Percentiles rank a stretch among this genome's conserved stretches.
These are phyloP conservation scores for Octomys mimax DNA, from an alignment of 2,797 vertebrate species.

Conservation along the genomic window DNA sequence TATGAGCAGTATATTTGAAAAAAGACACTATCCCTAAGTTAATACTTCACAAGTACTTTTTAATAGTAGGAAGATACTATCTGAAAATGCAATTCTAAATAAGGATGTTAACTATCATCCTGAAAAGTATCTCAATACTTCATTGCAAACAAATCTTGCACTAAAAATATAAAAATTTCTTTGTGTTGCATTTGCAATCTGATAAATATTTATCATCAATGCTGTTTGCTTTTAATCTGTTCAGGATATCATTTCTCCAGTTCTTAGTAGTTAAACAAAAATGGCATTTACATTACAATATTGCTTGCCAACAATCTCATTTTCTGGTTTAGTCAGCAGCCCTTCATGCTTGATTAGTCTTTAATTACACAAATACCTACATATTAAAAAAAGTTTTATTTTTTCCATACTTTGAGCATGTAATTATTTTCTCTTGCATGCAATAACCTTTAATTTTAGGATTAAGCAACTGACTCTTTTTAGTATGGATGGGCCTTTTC, in stretches of 20 bases:
- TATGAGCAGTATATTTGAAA: neutral
- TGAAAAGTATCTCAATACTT: constrained; percentile 88
- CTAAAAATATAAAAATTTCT: constrained; percentile 88
- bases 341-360: constrained; percentile 96
- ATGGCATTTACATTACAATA: constrained; percentile 95
- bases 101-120: constrained; percentile 85
- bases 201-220: constrained; percentile 93
- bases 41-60: constrained; percentile 57
- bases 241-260: constrained; percentile 90
- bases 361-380: constrained; percentile 94
- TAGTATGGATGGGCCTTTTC: constrained; percentile 91
- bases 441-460: constrained; percentile 93
- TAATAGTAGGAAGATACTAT: constrained; percentile 12
- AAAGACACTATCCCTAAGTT: constrained; percentile 20
- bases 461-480: constrained; percentile 92
- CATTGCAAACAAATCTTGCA: constrained; percentile 87
- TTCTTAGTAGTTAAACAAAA: constrained; percentile 92
- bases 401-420: constrained; percentile 92
- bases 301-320: constrained; percentile 99
- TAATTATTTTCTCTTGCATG: constrained; percentile 93
- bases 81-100: constrained; percentile 81
- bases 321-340: constrained; percentile 99
- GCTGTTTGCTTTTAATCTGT: constrained; percentile 93
- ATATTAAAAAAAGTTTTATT: constrained; percentile 92
- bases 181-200: constrained; percentile 89